Conservation (phyloP, 2,113 vertebrate genomes). For the Lepisosteus oculatus region DNA sequence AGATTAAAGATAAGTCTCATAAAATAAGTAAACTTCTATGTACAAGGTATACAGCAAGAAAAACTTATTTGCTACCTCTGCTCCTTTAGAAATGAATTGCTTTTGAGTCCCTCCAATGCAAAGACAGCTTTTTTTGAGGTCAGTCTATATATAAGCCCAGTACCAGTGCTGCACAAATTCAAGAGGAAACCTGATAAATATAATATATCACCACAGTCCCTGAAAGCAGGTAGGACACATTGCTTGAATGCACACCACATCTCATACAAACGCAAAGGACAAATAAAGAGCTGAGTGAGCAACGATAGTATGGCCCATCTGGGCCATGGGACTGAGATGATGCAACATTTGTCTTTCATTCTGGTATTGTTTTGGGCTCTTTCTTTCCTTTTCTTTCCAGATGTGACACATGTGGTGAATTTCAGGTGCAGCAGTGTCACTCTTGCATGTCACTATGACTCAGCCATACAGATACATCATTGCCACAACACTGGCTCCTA, state of each 20-base stretch:
- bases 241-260: slow-evolving; percentile 55
- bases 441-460: slow-evolving; percentile 25
- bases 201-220: slow-evolving; percentile 50
- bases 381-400: not conserved
- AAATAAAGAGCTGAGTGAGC: slow-evolving; percentile 39
- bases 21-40: no score
- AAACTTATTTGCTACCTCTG: no score
- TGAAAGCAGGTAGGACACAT: slow-evolving; percentile 32
- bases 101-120: no score
- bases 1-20: no score
- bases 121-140: no score
- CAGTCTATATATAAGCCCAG: no score
- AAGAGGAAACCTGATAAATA: slow-evolving; percentile 52
- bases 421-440: not conserved
- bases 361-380: slow-evolving; percentile 5
- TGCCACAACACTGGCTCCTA: slow-evolving; percentile 39
- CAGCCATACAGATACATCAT: slow-evolving; percentile 27
- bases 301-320: slow-evolving; percentile 46
- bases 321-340: slow-evolving; percentile 26
- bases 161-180: no score
- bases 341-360: slow-evolving; percentile 38
- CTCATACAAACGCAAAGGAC: slow-evolving; percentile 50
- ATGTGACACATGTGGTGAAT: slow-evolving; percentile 3
- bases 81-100: no score
- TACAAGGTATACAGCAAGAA: no score